Evolutionary conservation across 2,888 invertebrate species (phyloP), one percentile per base, ranked within the genome.

Genomic region (Globia sparganii): DNA sequence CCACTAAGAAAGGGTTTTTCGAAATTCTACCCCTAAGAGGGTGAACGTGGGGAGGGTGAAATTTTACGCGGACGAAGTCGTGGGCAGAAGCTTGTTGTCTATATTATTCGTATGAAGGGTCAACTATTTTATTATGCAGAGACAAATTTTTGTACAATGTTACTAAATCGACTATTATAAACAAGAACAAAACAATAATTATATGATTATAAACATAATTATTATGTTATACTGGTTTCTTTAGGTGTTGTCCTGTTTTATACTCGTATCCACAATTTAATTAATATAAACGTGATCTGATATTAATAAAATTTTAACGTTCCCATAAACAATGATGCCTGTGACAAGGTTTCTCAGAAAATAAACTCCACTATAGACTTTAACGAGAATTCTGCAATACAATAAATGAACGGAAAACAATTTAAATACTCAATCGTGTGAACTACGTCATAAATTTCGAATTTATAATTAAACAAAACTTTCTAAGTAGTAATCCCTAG

Each of bases 401-500:
- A 62, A 70, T 82, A 34, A 86, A 68, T 40, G 43, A 59, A 61
- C 59, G 64, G 64, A 64, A 84, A 84, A 49, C 72, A 72, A 62
- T 77, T 77, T 65, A 40, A 82, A 75, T 72, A 56, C 31, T 72
- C 43, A 62, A 78, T 75, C 28, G 67, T 68, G 66, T 71, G 59
- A 72, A 83, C 31, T 61, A 49, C 59, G 40, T 81, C 77, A 89
- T 90, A 87, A 91, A 89, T 65, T 87, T 87, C 85, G 78, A 83
- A 80, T 83, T 85, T 81, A 31, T 80, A 81, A 85, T 81, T 86
- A 73, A 78, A 78, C 31, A 72, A 78, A 79, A 90, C 91, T 93
- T 94, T 93, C 91, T 91, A 87, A 78, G 77, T 84, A 75, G 78
- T 86, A 84, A 86, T 82, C 83, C 83, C 76, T 86, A 85, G 75